A percentile compares a stretch with the other conserved stretches of the same genome.
Evolutionary conservation across 2,797 vertebrate genomes (phyloP).

Genomic region (Trachurus trachurus): DNA sequence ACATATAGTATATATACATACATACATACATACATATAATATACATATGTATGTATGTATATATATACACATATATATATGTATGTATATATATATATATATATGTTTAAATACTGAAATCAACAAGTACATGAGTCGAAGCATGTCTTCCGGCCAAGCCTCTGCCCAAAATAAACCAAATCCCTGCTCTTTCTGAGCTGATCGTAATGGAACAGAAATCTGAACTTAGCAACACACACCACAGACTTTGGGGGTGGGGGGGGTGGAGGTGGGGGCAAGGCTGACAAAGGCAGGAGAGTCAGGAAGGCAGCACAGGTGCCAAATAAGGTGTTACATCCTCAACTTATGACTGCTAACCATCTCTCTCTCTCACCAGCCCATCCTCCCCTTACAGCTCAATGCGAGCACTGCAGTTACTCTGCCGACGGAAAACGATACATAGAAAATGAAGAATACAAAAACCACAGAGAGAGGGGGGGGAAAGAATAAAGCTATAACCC

Average conservation of each 20-base stretch:
- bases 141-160: constrained; percentile 4
- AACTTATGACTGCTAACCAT: constrained; percentile 29
- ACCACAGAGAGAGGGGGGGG: constrained; percentile 43
- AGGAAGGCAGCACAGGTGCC: constrained; percentile 56
- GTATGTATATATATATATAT: constrained; percentile 16
- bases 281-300: constrained; percentile 52
- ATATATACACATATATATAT: constrained; percentile 8
- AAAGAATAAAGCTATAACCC: constrained; percentile 77
- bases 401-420: constrained; percentile 77
- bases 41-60: constrained; percentile 1
- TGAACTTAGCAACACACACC: constrained; percentile 52
- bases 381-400: constrained; percentile 60
- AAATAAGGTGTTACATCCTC: constrained; percentile 46
- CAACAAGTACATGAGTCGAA: constrained; percentile 61
- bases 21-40: constrained; percentile 19
- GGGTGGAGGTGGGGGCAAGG: background rate
- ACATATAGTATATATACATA: constrained; percentile 23
- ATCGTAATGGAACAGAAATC: constrained; percentile 58
- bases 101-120: constrained; percentile 53
- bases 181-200: constrained; percentile 46
- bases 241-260: constrained; percentile 38
- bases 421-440: constrained; percentile 69
- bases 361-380: constrained; percentile 23
- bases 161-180: constrained; percentile 24
- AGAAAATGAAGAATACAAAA: constrained; percentile 71